Base-by-base conservation (phyloP, 1,140 invertebrate species). In the Drosophila willistoni region DNA sequence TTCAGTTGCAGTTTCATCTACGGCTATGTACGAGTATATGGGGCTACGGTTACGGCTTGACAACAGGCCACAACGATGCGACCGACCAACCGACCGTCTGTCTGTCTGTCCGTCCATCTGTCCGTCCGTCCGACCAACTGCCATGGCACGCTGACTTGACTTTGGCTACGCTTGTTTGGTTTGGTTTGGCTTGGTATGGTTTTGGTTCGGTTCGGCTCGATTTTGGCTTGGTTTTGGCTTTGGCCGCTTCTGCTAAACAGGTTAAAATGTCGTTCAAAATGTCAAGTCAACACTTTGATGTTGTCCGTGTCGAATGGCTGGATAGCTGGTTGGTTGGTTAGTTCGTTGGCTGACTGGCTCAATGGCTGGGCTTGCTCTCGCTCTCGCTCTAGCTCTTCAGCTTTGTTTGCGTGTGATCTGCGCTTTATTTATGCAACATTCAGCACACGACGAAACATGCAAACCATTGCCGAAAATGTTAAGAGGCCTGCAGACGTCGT, bases 251-350 rank as follows among this genome's bases (percentile, higher is more conserved):
- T 79, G 71, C 84, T 89, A 89, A 89, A 89, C 84, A 89, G 84
- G 84, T 89, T 89, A 89, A 89, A 89, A 89, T 89, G 80, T 89
- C 84, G 84, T 89, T 89, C 84, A 89, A 89, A 89, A 89, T 89
- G 84, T 89, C 84, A 89, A 89, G 84, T 89, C 84, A 89, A 89
- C 84, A 89, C 84, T 89, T 89, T 89, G 84, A 89, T 90, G 84
- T 89, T 83, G 84, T 89, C 84, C 84, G 84, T 87, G 77, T 81
- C 70, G 81, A 67, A 67, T 69, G 65, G 44, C 47, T 62, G 56
- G 63, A 54, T 36, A 59, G 22, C 12, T 39, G 44, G 44, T 12
- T 51, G 44, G 44, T 9, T 51, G 44, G 44, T 19, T 51, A 1
- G 44, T 9, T 51, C 17, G 17, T 19, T 22, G 17, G 44, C 44